These are phyloP conservation scores for Euphydryas editha DNA, from an alignment of 2,888 invertebrate species.

Conservation along the genomic window DNA sequence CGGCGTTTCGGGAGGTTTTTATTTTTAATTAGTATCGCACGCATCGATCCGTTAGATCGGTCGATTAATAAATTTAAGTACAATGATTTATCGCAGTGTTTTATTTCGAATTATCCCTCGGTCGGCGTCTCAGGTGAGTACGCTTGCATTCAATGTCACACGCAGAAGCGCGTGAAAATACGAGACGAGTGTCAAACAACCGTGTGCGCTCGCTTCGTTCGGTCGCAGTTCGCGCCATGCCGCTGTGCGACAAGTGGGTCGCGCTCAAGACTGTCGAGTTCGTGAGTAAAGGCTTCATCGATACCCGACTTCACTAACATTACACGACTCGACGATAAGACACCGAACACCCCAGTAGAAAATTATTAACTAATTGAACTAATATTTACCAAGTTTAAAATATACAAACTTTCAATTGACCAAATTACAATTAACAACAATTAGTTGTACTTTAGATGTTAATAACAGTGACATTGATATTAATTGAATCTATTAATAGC, in stretches of 20 bases:
- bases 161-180: conserved; percentile 57
- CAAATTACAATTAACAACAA: not conserved
- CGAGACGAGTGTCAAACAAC: conserved; percentile 60
- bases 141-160: conserved; percentile 65
- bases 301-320: not conserved
- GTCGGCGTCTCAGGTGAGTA: conserved; percentile 14
- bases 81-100: conserved; percentile 73
- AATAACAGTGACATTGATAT: not conserved
- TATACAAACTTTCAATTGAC: not conserved
- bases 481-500: not conserved
- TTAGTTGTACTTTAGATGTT: not conserved
- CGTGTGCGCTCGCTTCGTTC: conserved; percentile 62
- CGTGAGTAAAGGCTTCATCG: conserved; percentile 59
- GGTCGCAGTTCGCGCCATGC: conserved; percentile 65
- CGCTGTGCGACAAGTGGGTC: conserved; percentile 82
- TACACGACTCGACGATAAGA: not conserved
- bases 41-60: conserved; percentile 74
- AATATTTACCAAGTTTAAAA: too few relatives aligned
- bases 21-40: conserved; percentile 69
- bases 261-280: conserved; percentile 81
- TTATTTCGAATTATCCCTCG: conserved; percentile 55
- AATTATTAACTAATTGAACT: too few relatives aligned
- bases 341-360: not conserved
- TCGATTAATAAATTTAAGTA: conserved; percentile 83
- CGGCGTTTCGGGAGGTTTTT: conserved; percentile 73